These are phyloP conservation scores for Brenthis hecate DNA, from an alignment of 2,888 invertebrate genomes.

Conservation along the genomic window DNA sequence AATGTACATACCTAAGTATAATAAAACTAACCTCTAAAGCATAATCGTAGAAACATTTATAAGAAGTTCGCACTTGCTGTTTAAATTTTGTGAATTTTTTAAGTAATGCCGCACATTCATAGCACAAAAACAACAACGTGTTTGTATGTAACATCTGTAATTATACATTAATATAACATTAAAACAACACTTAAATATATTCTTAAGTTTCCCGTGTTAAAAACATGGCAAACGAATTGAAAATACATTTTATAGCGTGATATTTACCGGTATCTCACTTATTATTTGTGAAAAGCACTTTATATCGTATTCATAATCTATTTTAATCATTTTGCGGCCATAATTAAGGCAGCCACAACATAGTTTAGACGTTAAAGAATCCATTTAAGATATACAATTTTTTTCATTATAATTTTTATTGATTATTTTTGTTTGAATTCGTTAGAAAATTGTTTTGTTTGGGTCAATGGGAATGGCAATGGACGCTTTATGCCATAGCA, in stretches of 20 bases:
- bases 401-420: slow-evolving; percentile 2
- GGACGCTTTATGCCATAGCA: neutral
- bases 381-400: slow-evolving; percentile 20
- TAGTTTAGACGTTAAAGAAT: slow-evolving; percentile 14
- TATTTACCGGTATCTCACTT: slow-evolving; percentile 55
- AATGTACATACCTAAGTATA: neutral
- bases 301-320: slow-evolving; percentile 49
- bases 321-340: slow-evolving; percentile 55
- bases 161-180: neutral
- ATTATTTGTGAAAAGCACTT: slow-evolving; percentile 61
- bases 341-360: slow-evolving; percentile 62
- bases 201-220: neutral
- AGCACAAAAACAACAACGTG: slow-evolving; percentile 50
- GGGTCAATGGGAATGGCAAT: slow-evolving; percentile 3
- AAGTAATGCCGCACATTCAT: slow-evolving; percentile 61
- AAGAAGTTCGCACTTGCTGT: slow-evolving; percentile 52
- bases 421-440: slow-evolving; percentile 3
- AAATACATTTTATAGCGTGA: slow-evolving; percentile 12
- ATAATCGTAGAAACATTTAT: slow-evolving; percentile 46
- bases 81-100: slow-evolving; percentile 54
- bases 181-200: neutral
- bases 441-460: slow-evolving; percentile 10
- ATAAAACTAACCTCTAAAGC: slow-evolving; percentile 29
- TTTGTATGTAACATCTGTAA: slow-evolving; percentile 22
- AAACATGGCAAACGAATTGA: neutral